A percentile compares a stretch with the other conserved stretches of the same genome.
These are phyloP conservation scores for Tachysurus vachellii DNA, from an alignment of 2,113 vertebrate genomes.

Conservation along the genomic window DNA sequence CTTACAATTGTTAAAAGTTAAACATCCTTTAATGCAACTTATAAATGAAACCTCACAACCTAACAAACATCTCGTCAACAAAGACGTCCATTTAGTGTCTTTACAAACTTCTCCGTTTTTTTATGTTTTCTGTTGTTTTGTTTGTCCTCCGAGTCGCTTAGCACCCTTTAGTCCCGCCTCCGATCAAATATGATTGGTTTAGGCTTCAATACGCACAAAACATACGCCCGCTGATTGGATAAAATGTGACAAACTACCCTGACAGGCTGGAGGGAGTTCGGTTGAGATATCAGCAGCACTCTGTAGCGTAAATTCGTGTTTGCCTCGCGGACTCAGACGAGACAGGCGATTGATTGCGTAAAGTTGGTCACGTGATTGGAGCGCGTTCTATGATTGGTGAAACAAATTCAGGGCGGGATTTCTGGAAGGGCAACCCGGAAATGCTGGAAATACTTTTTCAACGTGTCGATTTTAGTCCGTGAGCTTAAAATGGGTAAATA, in stretches of 20 bases:
- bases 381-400: slow-evolving; percentile 57
- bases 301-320: slow-evolving; percentile 45
- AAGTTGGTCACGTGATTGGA: slow-evolving; percentile 10
- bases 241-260: not conserved
- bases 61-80: not conserved
- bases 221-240: slow-evolving; percentile 9
- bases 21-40: not conserved
- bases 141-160: no score
- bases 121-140: not conserved
- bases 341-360: slow-evolving; percentile 59
- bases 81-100: not conserved
- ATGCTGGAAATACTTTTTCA: slow-evolving; percentile 32
- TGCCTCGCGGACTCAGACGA: slow-evolving; percentile 47
- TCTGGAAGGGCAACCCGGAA: slow-evolving; percentile 63
- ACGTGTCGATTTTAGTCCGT: not conserved
- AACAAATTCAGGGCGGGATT: slow-evolving; percentile 51
- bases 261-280: not conserved
- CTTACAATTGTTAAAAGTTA: not conserved
- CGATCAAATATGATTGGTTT: slow-evolving; percentile 42
- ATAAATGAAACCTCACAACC: not conserved
- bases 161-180: slow-evolving; percentile 26
- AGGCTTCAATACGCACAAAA: slow-evolving; percentile 21
- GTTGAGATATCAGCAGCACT: not conserved
- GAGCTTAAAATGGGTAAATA: slow-evolving; percentile 70
- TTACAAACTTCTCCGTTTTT: not conserved